A percentile compares a stretch with the other conserved stretches of the same genome.
Conservation (phyloP, 2,797 vertebrate genomes). For the Petrocephalus sullivani region DNA sequence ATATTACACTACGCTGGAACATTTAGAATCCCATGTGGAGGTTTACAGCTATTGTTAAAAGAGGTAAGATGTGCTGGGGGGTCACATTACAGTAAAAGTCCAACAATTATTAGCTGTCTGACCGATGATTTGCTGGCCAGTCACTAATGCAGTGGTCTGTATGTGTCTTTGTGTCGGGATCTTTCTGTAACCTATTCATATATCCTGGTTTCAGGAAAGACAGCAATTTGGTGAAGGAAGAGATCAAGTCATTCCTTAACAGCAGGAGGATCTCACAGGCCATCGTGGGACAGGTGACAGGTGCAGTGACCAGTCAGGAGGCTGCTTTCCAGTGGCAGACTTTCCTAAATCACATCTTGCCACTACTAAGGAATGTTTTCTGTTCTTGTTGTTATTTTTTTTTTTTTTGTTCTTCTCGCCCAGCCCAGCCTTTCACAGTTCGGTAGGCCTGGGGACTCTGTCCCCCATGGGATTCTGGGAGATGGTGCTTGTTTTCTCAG, state of each 20-base stretch:
- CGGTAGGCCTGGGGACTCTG: background rate
- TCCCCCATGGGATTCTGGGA: background rate
- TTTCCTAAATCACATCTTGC: background rate
- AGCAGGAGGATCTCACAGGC: slow-evolving; percentile 77
- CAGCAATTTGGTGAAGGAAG: slow-evolving; percentile 77
- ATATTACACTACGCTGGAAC: slow-evolving; percentile 56
- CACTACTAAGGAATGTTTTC: background rate
- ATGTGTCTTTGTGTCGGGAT: background rate
- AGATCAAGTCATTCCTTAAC: slow-evolving; percentile 76
- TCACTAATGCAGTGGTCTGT: background rate
- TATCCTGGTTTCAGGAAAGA: slow-evolving; percentile 60
- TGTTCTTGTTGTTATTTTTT: background rate
- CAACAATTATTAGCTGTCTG: slow-evolving; percentile 13
- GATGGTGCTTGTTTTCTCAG: background rate
- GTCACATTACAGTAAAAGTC: slow-evolving; percentile 35
- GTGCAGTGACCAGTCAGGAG: slow-evolving; percentile 40
- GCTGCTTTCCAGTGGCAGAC: background rate
- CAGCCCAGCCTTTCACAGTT: background rate
- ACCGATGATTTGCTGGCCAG: background rate
- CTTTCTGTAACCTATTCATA: background rate
- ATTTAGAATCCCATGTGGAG: slow-evolving; percentile 45
- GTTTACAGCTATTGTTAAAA: slow-evolving; percentile 57
- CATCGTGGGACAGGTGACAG: slow-evolving; percentile 76
- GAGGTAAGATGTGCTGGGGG: slow-evolving; percentile 54
- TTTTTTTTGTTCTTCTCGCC: background rate